Conservation (phyloP, 1,140 invertebrate genomes). For the Drosophila murphyi region DNA sequence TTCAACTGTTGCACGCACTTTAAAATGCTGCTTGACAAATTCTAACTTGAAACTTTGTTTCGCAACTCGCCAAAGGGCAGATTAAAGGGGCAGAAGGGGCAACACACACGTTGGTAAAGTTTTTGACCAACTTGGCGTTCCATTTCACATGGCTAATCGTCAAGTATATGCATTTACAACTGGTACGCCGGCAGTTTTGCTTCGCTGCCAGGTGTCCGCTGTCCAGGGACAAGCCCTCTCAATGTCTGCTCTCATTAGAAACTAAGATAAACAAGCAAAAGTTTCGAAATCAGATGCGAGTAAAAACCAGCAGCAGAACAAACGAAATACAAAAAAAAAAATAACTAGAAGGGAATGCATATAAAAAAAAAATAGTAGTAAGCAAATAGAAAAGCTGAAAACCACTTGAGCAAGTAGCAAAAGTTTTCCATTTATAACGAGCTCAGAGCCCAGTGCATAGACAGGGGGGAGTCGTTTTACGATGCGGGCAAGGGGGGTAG, state of each 20-base stretch:
- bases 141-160: constrained; percentile 79
- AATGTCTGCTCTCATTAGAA: constrained; percentile 75
- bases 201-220: constrained; percentile 17
- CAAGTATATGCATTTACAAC: constrained; percentile 42
- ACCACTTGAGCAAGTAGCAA: constrained; percentile 79
- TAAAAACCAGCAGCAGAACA: constrained; percentile 47
- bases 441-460: constrained; percentile 56
- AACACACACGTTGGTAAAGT: constrained; percentile 41
- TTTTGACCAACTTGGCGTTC: constrained; percentile 54
- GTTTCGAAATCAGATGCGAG: constrained; percentile 73
- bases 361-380: constrained; percentile 5
- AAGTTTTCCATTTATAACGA: constrained; percentile 82
- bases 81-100: background rate
- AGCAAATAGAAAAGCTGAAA: constrained; percentile 56
- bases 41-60: constrained; percentile 29
- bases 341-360: constrained; percentile 1
- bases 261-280: constrained; percentile 78
- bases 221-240: constrained; percentile 59
- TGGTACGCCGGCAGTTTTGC: background rate
- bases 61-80: constrained; percentile 1
- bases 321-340: constrained; percentile 20
- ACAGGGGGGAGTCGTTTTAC: constrained; percentile 24
- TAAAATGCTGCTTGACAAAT: constrained; percentile 42
- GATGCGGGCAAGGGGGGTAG: constrained; percentile 17
- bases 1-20: constrained; percentile 53